Percentiles rank a stretch among this genome's conserved stretches.
These are phyloP conservation scores for Thomomys bottae DNA, from an alignment of 2,113 vertebrate species.

Conservation along the genomic window DNA sequence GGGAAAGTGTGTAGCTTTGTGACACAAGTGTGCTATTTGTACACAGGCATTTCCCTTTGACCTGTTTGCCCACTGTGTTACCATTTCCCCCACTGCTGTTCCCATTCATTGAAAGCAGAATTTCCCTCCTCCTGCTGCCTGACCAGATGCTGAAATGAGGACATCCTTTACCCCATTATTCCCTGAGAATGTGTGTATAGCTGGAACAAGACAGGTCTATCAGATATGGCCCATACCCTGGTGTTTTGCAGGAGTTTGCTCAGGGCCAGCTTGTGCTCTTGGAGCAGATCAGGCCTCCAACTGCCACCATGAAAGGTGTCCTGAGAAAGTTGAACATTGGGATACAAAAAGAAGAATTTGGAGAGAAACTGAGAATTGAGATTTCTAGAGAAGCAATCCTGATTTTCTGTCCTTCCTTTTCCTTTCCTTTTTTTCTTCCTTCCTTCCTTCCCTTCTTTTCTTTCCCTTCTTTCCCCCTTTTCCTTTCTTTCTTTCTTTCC, in stretches of 20 bases:
- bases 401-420: background rate
- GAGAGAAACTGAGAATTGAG: background rate
- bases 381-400: background rate
- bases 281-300: too few species aligned
- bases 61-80: background rate
- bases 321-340: background rate
- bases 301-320: background rate
- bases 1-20: background rate
- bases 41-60: background rate
- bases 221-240: background rate
- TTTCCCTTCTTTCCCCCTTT: too few species aligned
- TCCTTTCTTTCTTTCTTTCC: too few species aligned
- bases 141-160: background rate
- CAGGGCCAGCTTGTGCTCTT: background rate
- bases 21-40: background rate
- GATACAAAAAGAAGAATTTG: background rate
- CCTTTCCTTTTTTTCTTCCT: too few species aligned
- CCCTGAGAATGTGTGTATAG: background rate
- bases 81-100: background rate
- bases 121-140: background rate
- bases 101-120: background rate
- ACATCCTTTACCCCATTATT: background rate
- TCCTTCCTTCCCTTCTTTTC: too few species aligned
- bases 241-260: background rate
- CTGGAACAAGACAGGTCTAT: background rate